Evolutionary conservation across 92 coral and sea anemone genomes (phyloP).

Genomic region (Pocillopora grandis): DNA sequence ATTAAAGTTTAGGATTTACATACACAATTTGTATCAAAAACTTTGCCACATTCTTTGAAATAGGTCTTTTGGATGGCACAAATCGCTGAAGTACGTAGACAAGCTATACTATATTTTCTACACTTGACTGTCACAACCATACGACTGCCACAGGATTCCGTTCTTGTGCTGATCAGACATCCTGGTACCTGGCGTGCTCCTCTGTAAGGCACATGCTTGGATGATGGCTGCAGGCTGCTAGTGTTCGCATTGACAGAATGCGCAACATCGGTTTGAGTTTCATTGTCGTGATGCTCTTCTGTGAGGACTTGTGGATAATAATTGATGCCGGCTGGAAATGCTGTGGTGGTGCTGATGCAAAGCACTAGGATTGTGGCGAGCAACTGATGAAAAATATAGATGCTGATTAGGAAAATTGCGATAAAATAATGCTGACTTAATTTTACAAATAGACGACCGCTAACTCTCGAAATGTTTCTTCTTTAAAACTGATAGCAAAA

Average conservation of each 20-base stretch:
- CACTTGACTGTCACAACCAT: conserved; percentile 3
- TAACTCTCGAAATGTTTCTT: too few relatives aligned
- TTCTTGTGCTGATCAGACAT: not conserved
- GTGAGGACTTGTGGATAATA: not conserved
- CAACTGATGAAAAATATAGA: not conserved
- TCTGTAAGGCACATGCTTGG: not conserved
- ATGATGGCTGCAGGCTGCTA: not conserved
- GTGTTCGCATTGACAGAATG: not conserved
- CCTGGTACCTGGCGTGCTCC: not conserved
- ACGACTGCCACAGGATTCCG: not conserved
- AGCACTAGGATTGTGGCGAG: not conserved
- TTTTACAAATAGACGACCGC: too few relatives aligned
- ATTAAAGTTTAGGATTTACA: not conserved
- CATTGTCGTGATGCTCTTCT: not conserved
- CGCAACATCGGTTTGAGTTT: not conserved
- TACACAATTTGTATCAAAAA: not conserved
- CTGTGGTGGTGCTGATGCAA: not conserved
- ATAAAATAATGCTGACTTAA: too few relatives aligned
- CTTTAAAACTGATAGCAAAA: too few relatives aligned
- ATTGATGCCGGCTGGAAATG: not conserved
- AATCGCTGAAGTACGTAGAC: not conserved
- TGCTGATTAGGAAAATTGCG: not conserved
- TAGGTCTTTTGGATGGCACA: not conserved
- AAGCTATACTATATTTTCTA: not conserved
- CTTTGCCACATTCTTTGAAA: conserved; percentile 1